Evolutionary conservation across 2,113 vertebrate genomes (phyloP).

Genomic region (Oxygymnocypris stewartii): DNA sequence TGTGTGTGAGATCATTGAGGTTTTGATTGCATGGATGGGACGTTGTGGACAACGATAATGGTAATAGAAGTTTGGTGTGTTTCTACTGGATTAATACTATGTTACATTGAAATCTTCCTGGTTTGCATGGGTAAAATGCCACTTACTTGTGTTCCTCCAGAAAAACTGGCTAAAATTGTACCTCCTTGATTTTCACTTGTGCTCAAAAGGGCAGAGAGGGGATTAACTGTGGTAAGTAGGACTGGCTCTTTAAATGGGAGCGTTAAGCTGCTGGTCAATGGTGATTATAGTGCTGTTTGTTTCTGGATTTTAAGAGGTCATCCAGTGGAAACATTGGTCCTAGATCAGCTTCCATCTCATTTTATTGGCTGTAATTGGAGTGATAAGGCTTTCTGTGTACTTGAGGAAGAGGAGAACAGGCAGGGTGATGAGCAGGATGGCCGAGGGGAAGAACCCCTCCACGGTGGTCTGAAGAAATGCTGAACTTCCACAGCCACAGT

Average conservation of each 20-base stretch:
- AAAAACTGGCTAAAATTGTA: background rate
- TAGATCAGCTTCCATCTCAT: conserved; percentile 15
- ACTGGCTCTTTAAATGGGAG: conserved; percentile 43
- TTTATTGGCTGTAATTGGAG: conserved; percentile 44
- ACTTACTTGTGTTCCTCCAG: background rate
- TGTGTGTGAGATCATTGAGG: background rate
- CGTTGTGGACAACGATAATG: background rate
- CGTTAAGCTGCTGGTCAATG: conserved; percentile 49
- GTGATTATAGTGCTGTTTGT: conserved; percentile 52
- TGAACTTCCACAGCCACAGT: conserved; percentile 70
- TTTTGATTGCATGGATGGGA: background rate
- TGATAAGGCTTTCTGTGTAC: conserved; percentile 59
- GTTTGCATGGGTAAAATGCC: conserved; percentile 2
- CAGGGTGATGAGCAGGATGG: conserved; percentile 67
- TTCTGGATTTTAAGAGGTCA: conserved; percentile 40
- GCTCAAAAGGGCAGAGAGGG: conserved; percentile 11
- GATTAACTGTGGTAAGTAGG: conserved; percentile 36
- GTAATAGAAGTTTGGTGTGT: background rate
- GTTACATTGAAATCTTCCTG: background rate
- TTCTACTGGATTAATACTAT: background rate
- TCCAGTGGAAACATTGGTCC: conserved; percentile 27
- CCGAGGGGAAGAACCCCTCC: conserved; percentile 62
- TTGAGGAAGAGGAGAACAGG: conserved; percentile 55
- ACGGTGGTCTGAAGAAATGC: conserved; percentile 71
- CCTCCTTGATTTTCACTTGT: background rate